Base-by-base conservation (phyloP, 1,140 invertebrate genomes). In the Brachionus rotundiformis region DNA sequence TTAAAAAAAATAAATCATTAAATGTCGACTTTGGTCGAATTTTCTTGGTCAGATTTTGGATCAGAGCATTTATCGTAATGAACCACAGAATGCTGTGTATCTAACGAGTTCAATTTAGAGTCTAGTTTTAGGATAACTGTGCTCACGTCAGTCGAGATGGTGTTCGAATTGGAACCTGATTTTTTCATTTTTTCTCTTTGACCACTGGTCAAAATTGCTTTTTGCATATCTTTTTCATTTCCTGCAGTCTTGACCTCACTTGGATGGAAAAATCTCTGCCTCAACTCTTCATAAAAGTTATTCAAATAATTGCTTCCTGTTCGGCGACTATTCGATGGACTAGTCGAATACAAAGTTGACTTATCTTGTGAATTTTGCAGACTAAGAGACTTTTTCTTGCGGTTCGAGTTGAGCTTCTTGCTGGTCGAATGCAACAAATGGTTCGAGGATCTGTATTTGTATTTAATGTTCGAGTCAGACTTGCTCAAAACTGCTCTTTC, bases 291-390 rank as follows among this genome's bases (percentile, higher is more conserved):
- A 79, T 79, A 79, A 79, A 79, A 79, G 36, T 19, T 79, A 39
- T 79, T 79, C 59, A 79, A 59, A 63, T 79, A 79, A 31, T 25
- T 79, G 33, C 76, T 63, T 11, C 47, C 36, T 11, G 76, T 19
- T 4, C 8, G n/a, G 3, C 76, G n/a, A 79, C 31, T 79, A 36
- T 54, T 79, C 23, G 44, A 54, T 59, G 16, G 75, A 31, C 39
- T 54, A 11, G 36, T 25, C 29, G 47, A 79, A 63, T 79, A 79
- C 33, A 27, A 59, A 25, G 16, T 39, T 2, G 47, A 29, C 8
- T 79, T 79, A 16, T 79, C 76, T 61, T 79, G 76, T 7, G 76
- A 79, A n/a, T 79, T 79, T 63, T 79, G 76, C 23, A 79, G 31
- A 11, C 76, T 79, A 10, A 79, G 54, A 6, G 76, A 41, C 76